These are phyloP conservation scores for Vireo griseus DNA, from an alignment of 2,797 vertebrate species.

Conservation along the genomic window DNA sequence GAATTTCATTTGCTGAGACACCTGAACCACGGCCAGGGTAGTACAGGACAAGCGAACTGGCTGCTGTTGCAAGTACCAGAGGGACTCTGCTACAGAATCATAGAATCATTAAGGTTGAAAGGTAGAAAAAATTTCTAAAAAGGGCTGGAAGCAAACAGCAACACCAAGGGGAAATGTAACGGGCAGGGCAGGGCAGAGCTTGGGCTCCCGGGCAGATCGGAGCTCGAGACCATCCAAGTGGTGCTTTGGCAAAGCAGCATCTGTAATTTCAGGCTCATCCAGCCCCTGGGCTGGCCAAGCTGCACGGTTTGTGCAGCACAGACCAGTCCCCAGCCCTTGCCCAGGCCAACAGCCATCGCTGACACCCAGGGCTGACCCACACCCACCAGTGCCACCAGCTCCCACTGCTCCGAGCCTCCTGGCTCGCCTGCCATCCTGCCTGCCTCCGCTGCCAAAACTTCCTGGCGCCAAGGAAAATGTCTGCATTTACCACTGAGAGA, in stretches of 20 bases:
- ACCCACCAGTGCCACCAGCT: neutral
- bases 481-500: neutral
- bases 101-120: neutral
- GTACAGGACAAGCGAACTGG: neutral
- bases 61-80: neutral
- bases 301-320: rapidly evolving
- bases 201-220: rapidly evolving
- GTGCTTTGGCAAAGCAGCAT: neutral
- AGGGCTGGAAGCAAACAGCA: neutral
- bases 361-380: neutral
- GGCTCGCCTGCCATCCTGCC: rapidly evolving
- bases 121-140: neutral
- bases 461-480: rapidly evolving
- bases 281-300: neutral
- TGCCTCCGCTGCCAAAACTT: neutral
- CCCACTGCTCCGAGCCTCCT: neutral
- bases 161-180: neutral
- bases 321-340: neutral
- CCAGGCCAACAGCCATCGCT: neutral
- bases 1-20: neutral
- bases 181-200: neutral
- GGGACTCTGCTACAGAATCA: neutral
- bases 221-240: neutral
- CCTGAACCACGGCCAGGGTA: neutral
- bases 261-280: rapidly evolving